Conservation (phyloP, 2,113 vertebrate species). For the Daboia siamensis region DNA sequence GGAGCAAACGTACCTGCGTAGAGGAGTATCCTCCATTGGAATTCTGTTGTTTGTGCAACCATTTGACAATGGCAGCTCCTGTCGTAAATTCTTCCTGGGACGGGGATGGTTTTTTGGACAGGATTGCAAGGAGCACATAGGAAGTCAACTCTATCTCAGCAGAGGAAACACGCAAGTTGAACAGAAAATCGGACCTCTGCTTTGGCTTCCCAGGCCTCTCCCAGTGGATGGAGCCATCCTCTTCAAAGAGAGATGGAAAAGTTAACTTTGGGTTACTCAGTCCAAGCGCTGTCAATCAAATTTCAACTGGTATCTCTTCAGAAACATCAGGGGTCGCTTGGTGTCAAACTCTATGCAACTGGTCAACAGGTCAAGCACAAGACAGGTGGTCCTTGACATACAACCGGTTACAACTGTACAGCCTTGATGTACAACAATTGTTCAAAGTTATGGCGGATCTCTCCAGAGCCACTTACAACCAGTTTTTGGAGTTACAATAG, state of each 20-base stretch:
- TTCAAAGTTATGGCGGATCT: background rate
- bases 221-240: slow-evolving; percentile 61
- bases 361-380: background rate
- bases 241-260: background rate
- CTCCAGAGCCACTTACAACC: background rate
- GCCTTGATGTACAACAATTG: no score
- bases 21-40: slow-evolving; percentile 70
- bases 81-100: slow-evolving; percentile 41
- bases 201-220: slow-evolving; percentile 56
- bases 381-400: background rate
- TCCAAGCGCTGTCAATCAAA: background rate
- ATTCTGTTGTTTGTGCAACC: slow-evolving; percentile 71
- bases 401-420: background rate
- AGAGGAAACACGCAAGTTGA: slow-evolving; percentile 52
- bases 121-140: slow-evolving; percentile 60
- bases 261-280: background rate
- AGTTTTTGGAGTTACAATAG: background rate
- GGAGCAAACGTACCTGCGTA: slow-evolving; percentile 67
- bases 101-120: slow-evolving; percentile 2
- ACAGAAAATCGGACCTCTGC: accelerated
- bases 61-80: slow-evolving; percentile 34
- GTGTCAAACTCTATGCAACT: background rate
- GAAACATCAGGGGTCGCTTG: background rate
- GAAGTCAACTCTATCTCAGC: slow-evolving; percentile 70
- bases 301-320: background rate